Evolutionary conservation across 2,888 invertebrate genomes (phyloP).

Genomic region (Nemurella pictetii): DNA sequence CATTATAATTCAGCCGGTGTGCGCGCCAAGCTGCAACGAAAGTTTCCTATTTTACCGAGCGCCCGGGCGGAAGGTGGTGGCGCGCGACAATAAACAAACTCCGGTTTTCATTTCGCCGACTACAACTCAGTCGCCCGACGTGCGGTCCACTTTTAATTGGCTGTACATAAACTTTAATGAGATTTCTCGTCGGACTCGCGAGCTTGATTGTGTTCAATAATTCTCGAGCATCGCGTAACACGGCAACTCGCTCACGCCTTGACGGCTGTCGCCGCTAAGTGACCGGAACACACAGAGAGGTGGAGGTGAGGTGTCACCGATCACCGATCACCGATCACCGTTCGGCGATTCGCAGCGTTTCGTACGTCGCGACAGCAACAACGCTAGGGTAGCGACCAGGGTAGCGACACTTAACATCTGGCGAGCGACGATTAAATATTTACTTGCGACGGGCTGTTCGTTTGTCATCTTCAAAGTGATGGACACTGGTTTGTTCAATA

Average conservation of each 20-base stretch:
- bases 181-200: neutral
- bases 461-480: too few relatives aligned
- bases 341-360: too few relatives aligned
- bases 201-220: neutral
- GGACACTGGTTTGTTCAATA: too few relatives aligned
- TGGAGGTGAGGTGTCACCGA: neutral
- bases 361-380: too few relatives aligned
- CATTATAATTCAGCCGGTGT: neutral
- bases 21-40: neutral
- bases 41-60: too few relatives aligned
- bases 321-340: neutral
- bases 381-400: too few relatives aligned
- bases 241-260: too few relatives aligned
- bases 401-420: too few relatives aligned
- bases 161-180: neutral
- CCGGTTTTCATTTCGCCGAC: neutral
- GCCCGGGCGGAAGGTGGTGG: too few relatives aligned
- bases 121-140: neutral
- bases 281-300: neutral
- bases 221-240: neutral
- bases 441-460: too few relatives aligned
- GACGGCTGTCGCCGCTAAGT: neutral
- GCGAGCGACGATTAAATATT: too few relatives aligned
- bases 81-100: neutral
- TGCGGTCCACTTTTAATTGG: neutral